Base-by-base conservation (phyloP, 2,888 invertebrate species). In the Xestia rhomboidea region DNA sequence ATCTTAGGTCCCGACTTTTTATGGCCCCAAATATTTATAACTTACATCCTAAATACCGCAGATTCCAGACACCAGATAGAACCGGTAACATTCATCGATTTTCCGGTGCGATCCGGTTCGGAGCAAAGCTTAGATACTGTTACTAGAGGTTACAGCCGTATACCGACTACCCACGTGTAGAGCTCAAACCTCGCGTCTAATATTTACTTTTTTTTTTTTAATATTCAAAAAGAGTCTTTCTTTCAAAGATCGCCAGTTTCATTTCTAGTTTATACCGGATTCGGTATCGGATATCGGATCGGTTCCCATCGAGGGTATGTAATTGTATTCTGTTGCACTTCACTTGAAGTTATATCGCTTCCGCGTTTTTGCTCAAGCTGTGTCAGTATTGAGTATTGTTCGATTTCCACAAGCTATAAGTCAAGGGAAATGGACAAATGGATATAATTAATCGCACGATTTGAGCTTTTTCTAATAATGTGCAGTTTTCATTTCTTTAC, bases 1-100 rank as follows among this genome's bases (percentile, higher is more conserved):
- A 24, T 51, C 8, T 51, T 63, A 60, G n/a, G 51, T 27, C 24
- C 15, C 18, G 70, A 34, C 46, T 44, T 82, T 82, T 80, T 46
- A 82, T 62, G 18, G n/a, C 27, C 11, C 4, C 27, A 62, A 68
- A 73, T 68, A 57, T 76, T 77, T 75, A 75, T 67, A 64, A 38
- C 70, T 74, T 38, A 27, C 51, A 49, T 51, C 34, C 34, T 76
- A 68, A 49, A 62, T 68, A 62, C 57, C 34, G 54, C 57, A 67
- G 60, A 70, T 30, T 68, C 68, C 73, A 57, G 60, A 79, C 38
- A 76, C 66, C 72, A 66, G 73, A 68, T 68, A 54, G 13, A 68
- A 83, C 78, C 66, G 57, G 77, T 84, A 51, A 64, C 54, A 67
- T 74, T 68, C 13, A 74, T 75, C 44, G 63, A 79, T 81, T 76